Conservation (phyloP, 2,888 invertebrate species). For the Heterodera filipjevi region DNA sequence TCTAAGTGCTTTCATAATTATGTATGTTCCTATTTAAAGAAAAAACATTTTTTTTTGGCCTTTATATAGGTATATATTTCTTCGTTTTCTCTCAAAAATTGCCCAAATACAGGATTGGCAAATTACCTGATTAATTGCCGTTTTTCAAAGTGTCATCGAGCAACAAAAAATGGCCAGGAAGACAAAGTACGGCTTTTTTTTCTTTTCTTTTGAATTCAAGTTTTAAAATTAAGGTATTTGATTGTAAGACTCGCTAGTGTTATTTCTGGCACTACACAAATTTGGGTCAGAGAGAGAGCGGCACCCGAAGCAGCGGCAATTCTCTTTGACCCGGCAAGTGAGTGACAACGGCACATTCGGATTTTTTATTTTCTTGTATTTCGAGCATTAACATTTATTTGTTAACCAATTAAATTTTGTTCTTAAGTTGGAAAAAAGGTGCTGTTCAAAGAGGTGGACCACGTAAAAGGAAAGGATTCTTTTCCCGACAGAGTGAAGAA, state of each 20-base stretch:
- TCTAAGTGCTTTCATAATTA: background rate
- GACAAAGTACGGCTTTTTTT: constrained; percentile 52
- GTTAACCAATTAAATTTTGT: background rate
- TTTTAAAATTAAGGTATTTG: constrained; percentile 51
- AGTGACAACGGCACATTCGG: too few relatives aligned
- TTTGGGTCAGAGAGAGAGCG: constrained; percentile 61
- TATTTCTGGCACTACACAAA: constrained; percentile 57
- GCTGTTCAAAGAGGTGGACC: constrained; percentile 78
- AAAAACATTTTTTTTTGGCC: background rate
- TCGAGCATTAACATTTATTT: background rate
- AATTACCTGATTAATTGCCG: too few relatives aligned
- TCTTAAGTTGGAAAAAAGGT: constrained; percentile 75
- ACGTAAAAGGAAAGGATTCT: constrained; percentile 73
- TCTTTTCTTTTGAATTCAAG: background rate
- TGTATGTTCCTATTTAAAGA: background rate
- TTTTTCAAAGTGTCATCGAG: background rate
- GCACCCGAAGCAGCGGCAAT: constrained; percentile 59
- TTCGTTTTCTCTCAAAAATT: background rate
- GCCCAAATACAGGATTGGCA: too few relatives aligned
- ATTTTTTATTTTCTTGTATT: too few relatives aligned
- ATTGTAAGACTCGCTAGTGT: constrained; percentile 61
- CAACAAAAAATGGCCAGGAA: constrained; percentile 58
- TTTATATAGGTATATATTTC: too few relatives aligned
- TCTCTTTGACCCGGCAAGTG: constrained; percentile 62
- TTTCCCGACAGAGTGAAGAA: constrained; percentile 54